Base-by-base conservation (phyloP, 2,797 vertebrate genomes). In the Catharus ustulatus region DNA sequence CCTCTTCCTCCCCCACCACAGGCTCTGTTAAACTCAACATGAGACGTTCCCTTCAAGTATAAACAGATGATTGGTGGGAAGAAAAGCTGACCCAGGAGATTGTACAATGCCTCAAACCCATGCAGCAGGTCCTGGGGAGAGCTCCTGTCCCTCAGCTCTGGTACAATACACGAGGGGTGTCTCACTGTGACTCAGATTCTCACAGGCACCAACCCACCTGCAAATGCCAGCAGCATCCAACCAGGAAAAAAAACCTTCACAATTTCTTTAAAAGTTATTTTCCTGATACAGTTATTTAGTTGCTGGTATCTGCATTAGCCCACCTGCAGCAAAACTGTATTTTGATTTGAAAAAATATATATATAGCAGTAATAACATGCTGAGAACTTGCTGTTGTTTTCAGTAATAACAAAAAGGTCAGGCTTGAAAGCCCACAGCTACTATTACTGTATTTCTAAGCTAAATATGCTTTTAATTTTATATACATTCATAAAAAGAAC, bases 51-150 rank as follows among this genome's bases (percentile, higher is more conserved):
- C 92, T 84, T 40, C 59, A 2, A 93, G 84, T 63, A 69, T 40
- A 95, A 94, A 94, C 87, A 95, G 87, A 86, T 36, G 75, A 92
- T 46, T 69, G 87, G 48, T 54, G 57, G 67, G 76, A 75, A 94
- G 83, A 80, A 68, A 94, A 94, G 83, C 0, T 61, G 93, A 92
- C 87, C 87, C 85, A 90, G 59, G 73, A 91, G 76, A 66, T 42
- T 5, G 3, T 11, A 81, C 24, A 30, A 49, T 40, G 76, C 55
- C 85, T 77, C 79, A 43, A 54, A 67, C 43, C 21, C 74, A 5
- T 7, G 24, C 15, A 38, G 69, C 40, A 40, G 62, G 67, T 87
- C 26, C 8, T 9, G 61, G 38, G 79, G 0, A 80, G 54, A 87
- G 69, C 69, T 83, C 46, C 8, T 14, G 2, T 5, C 66, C 45